Base-by-base conservation (phyloP, 2,113 vertebrate genomes). In the Tinamus guttatus region DNA sequence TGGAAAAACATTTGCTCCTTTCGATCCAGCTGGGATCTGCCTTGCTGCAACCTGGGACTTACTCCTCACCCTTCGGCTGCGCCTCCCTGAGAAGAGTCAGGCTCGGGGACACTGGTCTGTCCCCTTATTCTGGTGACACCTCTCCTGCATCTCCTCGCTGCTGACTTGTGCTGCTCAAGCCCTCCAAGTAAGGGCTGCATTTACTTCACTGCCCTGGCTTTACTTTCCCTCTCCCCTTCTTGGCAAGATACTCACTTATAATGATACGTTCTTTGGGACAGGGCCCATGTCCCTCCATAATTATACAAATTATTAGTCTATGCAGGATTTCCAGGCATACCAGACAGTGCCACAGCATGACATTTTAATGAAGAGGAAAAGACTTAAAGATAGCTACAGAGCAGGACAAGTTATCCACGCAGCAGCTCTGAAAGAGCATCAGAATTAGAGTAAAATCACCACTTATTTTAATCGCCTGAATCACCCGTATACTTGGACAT, bases 21-120 rank as follows among this genome's bases (percentile, higher is more conserved):
- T 49, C 34, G 32, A 79, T 78, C 13, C n/a, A 65, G 8, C 0
- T 0, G 28, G 34, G 45, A 28, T 6, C n/a, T 47, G 47, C 74
- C 24, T 25, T 47, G 65, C 43, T 87, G 34, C 21, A 5, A 0
- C 11, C 20, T 8, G 0, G 17, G 30, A 71, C 32, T 4, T 73
- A 22, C 17, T 30, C 56, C 75, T 67, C 0, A 0, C 17, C 63
- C 69, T 38, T 28, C 22, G n/a, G 49, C 36, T 28, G 32, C 5
- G 7, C 7, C 3, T 41, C 59, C 59, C 67, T 69, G 47, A 69
- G 11, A 19, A 67, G 1, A 56, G 47, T 11, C 78, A 75, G 18
- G 36, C 47, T 79, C 77, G 7, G 30, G 41, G 38, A 5, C 47
- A 56, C 36, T 9, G 36, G 1, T 62, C 54, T 4, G 4, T 24